phyloP scores from a whole-genome alignment of 2,113 vertebrate genomes.

The Archilochus colubris region DNA sequence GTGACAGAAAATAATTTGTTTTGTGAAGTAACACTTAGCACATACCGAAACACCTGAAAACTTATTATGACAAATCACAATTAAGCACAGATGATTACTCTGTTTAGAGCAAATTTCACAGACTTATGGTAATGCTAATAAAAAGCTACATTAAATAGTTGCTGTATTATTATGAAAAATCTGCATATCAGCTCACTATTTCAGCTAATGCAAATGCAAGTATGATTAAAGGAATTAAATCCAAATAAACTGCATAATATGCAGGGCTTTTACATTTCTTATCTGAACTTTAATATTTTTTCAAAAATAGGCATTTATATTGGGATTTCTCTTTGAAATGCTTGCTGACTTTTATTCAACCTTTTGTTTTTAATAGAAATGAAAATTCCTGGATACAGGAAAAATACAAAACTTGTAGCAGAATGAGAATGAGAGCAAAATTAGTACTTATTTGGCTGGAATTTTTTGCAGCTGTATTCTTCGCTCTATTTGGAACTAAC shows the following conservation, averaged over 20 bases:
- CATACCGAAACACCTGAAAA: not conserved
- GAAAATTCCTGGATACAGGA: not conserved
- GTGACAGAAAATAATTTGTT: not conserved
- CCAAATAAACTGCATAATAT: not conserved
- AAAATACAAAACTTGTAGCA: not conserved
- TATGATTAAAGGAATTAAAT: not conserved
- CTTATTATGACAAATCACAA: not conserved
- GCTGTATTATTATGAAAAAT: not conserved
- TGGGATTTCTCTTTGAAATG: not conserved
- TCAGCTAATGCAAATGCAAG: not conserved
- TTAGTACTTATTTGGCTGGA: not conserved
- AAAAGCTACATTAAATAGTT: not conserved
- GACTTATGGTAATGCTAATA: not conserved
- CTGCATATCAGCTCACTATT: not conserved
- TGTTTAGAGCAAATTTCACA: not conserved
- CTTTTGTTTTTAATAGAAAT: not conserved
- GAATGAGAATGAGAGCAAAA: not conserved
- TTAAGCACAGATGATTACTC: not conserved
- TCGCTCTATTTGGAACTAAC: not conserved
- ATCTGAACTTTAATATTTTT: not conserved
- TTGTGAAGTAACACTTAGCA: not conserved
- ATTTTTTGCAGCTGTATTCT: not conserved
- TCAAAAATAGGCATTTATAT: not conserved
- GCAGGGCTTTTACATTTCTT: not conserved
- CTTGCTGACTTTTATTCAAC: not conserved